Conservation (phyloP, 2,797 vertebrate species). For the Acanthornis magna region DNA sequence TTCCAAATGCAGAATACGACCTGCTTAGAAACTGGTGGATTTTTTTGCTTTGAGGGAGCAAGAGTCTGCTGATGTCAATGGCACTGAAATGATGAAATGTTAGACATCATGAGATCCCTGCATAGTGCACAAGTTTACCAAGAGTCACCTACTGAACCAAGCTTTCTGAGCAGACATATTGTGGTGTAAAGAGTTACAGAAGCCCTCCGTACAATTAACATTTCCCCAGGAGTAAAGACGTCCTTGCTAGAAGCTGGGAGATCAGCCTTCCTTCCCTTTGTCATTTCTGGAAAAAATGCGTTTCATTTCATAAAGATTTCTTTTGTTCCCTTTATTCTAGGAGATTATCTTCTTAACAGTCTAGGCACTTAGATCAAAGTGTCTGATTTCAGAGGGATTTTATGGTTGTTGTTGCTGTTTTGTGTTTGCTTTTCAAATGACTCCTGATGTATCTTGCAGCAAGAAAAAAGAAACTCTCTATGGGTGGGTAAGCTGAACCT, state of each 20-base stretch:
- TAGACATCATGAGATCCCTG: background rate
- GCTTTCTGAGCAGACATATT: background rate
- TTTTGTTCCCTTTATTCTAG: slow-evolving; percentile 10
- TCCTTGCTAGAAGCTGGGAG: background rate
- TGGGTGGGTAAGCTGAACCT: background rate
- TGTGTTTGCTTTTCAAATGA: slow-evolving; percentile 5
- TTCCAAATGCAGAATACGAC: background rate
- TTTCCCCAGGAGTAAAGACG: background rate
- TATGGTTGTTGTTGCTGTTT: background rate
- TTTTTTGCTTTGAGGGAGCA: background rate
- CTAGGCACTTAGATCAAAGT: slow-evolving; percentile 7
- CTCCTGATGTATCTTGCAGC: background rate
- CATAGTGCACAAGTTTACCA: background rate
- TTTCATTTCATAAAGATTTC: background rate
- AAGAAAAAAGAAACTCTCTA: slow-evolving; percentile 7
- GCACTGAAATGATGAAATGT: background rate
- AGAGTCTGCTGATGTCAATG: background rate
- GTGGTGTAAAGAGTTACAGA: background rate
- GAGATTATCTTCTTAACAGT: slow-evolving; percentile 32
- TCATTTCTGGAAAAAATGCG: background rate
- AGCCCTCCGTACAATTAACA: background rate
- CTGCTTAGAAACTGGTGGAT: background rate
- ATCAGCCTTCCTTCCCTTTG: background rate
- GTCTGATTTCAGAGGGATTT: slow-evolving; percentile 29
- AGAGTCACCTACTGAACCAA: background rate